A percentile compares a stretch with the other conserved stretches of the same genome.
Conservation (phyloP, 2,797 vertebrate genomes). For the Coregonus ussuriensis region DNA sequence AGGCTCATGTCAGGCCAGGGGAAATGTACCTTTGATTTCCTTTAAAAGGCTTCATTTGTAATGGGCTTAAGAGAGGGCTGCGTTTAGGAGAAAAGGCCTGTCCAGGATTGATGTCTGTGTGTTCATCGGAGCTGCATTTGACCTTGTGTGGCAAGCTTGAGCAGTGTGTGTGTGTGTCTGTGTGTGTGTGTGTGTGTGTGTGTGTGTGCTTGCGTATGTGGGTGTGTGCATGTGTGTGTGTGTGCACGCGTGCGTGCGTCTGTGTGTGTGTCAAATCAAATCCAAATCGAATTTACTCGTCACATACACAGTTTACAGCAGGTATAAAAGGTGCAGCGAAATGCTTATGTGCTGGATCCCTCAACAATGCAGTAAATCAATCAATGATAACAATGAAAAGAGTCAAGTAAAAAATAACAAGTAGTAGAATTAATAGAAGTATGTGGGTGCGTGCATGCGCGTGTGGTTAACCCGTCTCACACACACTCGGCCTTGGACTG, state of each 20-base stretch:
- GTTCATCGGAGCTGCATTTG: not conserved
- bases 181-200: slow-evolving; percentile 6
- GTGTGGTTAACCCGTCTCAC: not conserved
- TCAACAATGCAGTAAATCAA: too few relatives aligned
- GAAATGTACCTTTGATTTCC: slow-evolving; percentile 60
- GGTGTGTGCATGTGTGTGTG: not conserved
- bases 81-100: slow-evolving; percentile 9
- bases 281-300: not conserved
- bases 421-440: too few relatives aligned
- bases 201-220: not conserved
- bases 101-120: slow-evolving; percentile 15
- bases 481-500: slow-evolving; percentile 15
- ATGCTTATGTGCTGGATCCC: too few relatives aligned
- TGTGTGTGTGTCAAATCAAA: not conserved
- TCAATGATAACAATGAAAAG: too few relatives aligned
- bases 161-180: not conserved
- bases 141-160: slow-evolving; percentile 17
- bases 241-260: not conserved
- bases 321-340: too few relatives aligned
- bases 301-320: too few relatives aligned
- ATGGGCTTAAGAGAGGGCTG: slow-evolving; percentile 21
- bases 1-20: slow-evolving; percentile 29
- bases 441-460: not conserved
- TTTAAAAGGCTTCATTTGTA: slow-evolving; percentile 59
- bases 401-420: too few relatives aligned